phyloP scores from a whole-genome alignment of 2,797 vertebrate species.

The Passerculus sandwichensis region DNA sequence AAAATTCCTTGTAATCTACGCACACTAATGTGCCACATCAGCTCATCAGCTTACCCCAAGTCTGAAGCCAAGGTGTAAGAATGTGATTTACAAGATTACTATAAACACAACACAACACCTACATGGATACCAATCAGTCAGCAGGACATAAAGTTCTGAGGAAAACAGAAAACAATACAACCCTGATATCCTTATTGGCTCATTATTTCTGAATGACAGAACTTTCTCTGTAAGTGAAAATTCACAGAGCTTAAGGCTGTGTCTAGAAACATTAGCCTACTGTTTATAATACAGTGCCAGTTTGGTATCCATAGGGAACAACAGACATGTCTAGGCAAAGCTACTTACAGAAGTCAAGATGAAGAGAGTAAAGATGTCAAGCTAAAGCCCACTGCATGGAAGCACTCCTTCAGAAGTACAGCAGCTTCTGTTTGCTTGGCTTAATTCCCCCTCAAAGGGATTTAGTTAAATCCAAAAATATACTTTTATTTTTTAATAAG shows the following conservation, averaged over 20 bases:
- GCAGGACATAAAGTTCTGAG: background rate
- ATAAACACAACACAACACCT: background rate
- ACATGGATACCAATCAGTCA: background rate
- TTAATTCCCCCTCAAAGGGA: constrained; percentile 22
- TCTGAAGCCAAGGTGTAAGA: background rate
- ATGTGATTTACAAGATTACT: background rate
- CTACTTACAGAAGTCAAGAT: constrained; percentile 10
- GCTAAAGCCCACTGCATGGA: background rate
- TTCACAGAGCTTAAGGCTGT: background rate
- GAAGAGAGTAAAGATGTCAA: constrained; percentile 11
- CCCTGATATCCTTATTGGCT: background rate
- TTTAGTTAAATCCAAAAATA: constrained; percentile 12
- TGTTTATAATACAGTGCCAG: background rate
- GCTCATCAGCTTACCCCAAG: rapidly evolving
- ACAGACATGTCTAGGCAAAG: background rate
- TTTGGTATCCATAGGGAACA: background rate
- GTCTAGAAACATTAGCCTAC: constrained; percentile 5
- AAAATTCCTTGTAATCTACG: background rate
- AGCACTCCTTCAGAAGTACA: background rate
- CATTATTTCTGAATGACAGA: background rate
- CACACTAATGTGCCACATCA: background rate
- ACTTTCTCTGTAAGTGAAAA: background rate
- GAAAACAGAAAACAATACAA: background rate
- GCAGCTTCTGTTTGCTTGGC: constrained; percentile 5
- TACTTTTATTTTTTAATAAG: background rate